phyloP scores from a whole-genome alignment of 2,797 vertebrate species.

The Poecilia gillii region DNA sequence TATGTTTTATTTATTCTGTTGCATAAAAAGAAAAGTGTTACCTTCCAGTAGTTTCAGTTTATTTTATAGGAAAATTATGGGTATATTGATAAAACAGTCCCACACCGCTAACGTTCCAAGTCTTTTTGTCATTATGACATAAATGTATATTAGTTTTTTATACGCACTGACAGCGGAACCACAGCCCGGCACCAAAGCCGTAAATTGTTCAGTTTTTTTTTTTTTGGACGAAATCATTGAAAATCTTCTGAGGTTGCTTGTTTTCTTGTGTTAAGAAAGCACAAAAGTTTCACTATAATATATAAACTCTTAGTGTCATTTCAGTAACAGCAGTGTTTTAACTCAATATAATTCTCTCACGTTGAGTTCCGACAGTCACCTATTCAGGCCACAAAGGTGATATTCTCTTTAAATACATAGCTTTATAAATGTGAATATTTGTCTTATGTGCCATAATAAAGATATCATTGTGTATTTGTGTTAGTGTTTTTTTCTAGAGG shows the following conservation, averaged over 20 bases:
- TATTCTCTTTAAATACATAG: conserved; percentile 32
- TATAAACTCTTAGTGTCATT: conserved; percentile 6
- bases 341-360: not conserved
- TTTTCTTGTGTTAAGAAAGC: conserved; percentile 24
- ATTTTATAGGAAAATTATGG: conserved; percentile 14
- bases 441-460: conserved; percentile 73
- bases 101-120: not conserved
- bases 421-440: conserved; percentile 45
- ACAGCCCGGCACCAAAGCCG: conserved; percentile 27
- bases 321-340: conserved; percentile 11
- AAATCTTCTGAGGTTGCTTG: not conserved
- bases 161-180: conserved; percentile 17
- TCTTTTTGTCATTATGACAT: conserved; percentile 11
- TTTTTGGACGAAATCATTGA: conserved; percentile 22
- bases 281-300: not conserved
- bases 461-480: conserved; percentile 6
- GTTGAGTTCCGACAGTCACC: conserved; percentile 32
- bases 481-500: not conserved
- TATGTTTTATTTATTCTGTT: not conserved
- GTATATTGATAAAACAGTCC: not conserved
- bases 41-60: conserved; percentile 21
- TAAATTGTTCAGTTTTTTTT: conserved; percentile 7
- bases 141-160: conserved; percentile 1
- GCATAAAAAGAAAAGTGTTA: not conserved
- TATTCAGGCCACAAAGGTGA: conserved; percentile 35